These are phyloP conservation scores for Aleiodes sp. DNA, from an alignment of 1,140 invertebrate genomes.

Conservation along the genomic window DNA sequence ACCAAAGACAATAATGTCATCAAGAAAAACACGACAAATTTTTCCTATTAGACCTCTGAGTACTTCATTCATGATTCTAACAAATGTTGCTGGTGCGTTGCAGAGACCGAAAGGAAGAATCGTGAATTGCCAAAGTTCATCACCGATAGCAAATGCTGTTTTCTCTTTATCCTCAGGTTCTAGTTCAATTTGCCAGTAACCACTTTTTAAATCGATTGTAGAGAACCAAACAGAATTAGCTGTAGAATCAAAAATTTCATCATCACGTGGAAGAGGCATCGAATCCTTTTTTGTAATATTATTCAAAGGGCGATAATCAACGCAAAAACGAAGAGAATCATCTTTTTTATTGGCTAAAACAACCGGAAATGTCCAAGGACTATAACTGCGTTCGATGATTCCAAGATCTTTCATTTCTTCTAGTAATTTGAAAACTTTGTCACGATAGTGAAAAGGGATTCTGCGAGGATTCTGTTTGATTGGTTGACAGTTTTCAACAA, in stretches of 20 bases:
- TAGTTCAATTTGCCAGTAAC: too few species aligned
- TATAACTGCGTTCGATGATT: slow-evolving; percentile 36
- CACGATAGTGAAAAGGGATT: not conserved
- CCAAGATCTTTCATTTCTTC: slow-evolving; percentile 41
- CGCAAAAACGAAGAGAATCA: not conserved
- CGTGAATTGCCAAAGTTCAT: too few species aligned
- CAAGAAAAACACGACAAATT: too few species aligned
- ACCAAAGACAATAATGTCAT: too few species aligned
- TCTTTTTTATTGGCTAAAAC: slow-evolving; percentile 42
- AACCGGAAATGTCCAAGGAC: slow-evolving; percentile 40
- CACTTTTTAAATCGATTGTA: slow-evolving; percentile 53
- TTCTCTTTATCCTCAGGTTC: too few species aligned
- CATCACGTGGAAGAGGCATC: slow-evolving; percentile 60
- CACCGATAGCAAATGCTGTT: too few species aligned
- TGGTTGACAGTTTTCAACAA: not conserved
- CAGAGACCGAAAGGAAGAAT: too few species aligned
- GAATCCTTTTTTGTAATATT: not conserved
- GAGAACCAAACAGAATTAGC: slow-evolving; percentile 51
- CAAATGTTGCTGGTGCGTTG: too few species aligned
- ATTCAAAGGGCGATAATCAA: too few species aligned
- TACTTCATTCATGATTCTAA: too few species aligned
- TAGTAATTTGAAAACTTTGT: slow-evolving; percentile 18
- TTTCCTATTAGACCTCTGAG: too few species aligned
- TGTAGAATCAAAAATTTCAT: slow-evolving; percentile 57
- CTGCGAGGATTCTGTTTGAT: not conserved